These are phyloP conservation scores for Pluvialis apricaria DNA, from an alignment of 2,113 vertebrate species.

Conservation along the genomic window DNA sequence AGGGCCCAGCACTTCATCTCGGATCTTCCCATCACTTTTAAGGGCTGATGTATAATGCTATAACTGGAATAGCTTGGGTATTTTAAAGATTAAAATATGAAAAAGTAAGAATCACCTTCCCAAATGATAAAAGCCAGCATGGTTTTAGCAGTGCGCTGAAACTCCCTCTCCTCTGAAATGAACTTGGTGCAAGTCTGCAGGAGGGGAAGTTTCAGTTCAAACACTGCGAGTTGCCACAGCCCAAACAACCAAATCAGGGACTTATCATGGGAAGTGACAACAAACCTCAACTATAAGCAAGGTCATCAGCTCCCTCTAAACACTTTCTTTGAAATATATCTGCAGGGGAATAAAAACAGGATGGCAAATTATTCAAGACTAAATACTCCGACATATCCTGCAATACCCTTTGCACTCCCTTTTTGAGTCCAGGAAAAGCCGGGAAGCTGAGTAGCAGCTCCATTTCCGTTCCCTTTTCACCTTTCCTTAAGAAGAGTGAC, in stretches of 20 bases:
- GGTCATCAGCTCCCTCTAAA: conserved; percentile 24
- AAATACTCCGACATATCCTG: conserved; percentile 11
- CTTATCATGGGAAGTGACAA: conserved; percentile 22
- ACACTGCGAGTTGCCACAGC: not conserved
- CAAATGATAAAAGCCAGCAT: not conserved
- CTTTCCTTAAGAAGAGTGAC: not conserved
- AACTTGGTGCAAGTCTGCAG: not conserved
- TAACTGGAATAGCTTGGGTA: not conserved
- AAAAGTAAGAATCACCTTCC: not conserved
- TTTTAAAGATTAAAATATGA: not conserved
- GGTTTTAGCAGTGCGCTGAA: not conserved
- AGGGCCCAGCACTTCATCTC: not conserved
- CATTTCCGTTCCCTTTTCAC: conserved; percentile 26
- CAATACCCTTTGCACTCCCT: conserved; percentile 54
- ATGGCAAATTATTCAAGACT: conserved; percentile 29
- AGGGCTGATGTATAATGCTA: not conserved
- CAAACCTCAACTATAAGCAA: not conserved
- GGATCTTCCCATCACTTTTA: not conserved
- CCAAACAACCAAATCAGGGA: not conserved
- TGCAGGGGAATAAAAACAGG: conserved; percentile 47
- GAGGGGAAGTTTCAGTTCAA: not conserved
- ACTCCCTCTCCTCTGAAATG: not conserved
- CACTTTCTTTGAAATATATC: conserved; percentile 42
- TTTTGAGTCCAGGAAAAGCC: conserved; percentile 33
- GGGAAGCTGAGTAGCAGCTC: conserved; percentile 10